Conservation (phyloP, 2,797 vertebrate species). For the Glossophaga mutica region DNA sequence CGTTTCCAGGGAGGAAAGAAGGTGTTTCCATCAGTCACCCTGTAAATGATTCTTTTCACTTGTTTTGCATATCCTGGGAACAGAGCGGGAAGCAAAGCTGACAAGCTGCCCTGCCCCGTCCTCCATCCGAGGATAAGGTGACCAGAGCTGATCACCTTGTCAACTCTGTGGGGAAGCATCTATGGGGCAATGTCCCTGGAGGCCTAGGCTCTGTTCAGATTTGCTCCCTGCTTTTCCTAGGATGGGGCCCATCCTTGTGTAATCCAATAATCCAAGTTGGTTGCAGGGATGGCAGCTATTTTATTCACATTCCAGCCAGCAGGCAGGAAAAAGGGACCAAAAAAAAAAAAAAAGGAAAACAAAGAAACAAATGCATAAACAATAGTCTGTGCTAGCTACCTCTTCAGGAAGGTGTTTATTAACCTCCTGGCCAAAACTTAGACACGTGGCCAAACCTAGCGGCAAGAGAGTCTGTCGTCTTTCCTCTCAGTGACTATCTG, state of each 20-base stretch:
- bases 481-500: background rate
- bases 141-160: background rate
- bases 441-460: background rate
- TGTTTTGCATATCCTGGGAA: rapidly evolving
- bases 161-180: background rate
- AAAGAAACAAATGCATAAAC: background rate
- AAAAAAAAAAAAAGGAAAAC: background rate
- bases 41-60: background rate
- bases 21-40: rapidly evolving
- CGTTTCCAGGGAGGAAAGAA: background rate
- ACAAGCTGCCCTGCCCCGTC: background rate
- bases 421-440: background rate
- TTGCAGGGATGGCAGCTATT: background rate
- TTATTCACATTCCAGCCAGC: background rate
- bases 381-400: background rate
- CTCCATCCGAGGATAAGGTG: background rate
- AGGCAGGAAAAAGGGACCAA: background rate
- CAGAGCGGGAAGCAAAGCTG: rapidly evolving
- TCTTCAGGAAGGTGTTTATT: background rate
- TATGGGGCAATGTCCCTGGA: background rate
- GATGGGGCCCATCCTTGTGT: background rate
- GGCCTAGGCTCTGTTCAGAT: background rate
- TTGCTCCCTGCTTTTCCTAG: background rate
- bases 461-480: background rate
- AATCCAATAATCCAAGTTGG: background rate